Percentiles rank a stretch among this genome's conserved stretches.
Conservation (phyloP, 2,113 vertebrate species). For the Platichthys stellatus region DNA sequence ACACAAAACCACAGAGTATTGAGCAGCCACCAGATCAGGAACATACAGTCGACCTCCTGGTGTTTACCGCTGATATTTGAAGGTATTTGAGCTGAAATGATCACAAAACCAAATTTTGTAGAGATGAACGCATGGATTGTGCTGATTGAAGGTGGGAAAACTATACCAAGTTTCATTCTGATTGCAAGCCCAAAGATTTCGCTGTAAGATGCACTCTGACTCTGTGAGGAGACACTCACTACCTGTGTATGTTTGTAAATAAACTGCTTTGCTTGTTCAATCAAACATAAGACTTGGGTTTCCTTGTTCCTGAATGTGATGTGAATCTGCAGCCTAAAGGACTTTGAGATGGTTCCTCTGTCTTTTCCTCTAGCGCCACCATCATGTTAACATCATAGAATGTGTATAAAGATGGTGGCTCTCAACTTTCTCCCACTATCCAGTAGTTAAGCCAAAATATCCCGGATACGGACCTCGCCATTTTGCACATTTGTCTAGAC, state of each 20-base stretch:
- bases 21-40: slow-evolving; percentile 20
- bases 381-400: not conserved
- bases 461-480: too few relatives aligned
- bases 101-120: slow-evolving; percentile 24
- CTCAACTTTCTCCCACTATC: too few relatives aligned
- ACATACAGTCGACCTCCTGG: not conserved
- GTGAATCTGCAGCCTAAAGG: too few relatives aligned
- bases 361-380: not conserved
- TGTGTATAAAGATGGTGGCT: too few relatives aligned
- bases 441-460: too few relatives aligned
- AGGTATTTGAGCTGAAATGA: slow-evolving; percentile 23
- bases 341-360: too few relatives aligned
- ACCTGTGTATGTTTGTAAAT: slow-evolving; percentile 77
- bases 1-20: slow-evolving; percentile 39
- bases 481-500: too few relatives aligned
- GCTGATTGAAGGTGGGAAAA: slow-evolving; percentile 28
- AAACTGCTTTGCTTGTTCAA: slow-evolving; percentile 81
- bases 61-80: slow-evolving; percentile 41
- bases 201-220: slow-evolving; percentile 60
- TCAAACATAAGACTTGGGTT: slow-evolving; percentile 48
- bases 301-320: not conserved
- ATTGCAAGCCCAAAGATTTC: slow-evolving; percentile 73
- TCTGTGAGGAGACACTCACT: slow-evolving; percentile 50
- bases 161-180: slow-evolving; percentile 34
- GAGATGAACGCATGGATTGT: slow-evolving; percentile 22